phyloP scores from a whole-genome alignment of 2,888 invertebrate species.

The Argyra leucocephala region DNA sequence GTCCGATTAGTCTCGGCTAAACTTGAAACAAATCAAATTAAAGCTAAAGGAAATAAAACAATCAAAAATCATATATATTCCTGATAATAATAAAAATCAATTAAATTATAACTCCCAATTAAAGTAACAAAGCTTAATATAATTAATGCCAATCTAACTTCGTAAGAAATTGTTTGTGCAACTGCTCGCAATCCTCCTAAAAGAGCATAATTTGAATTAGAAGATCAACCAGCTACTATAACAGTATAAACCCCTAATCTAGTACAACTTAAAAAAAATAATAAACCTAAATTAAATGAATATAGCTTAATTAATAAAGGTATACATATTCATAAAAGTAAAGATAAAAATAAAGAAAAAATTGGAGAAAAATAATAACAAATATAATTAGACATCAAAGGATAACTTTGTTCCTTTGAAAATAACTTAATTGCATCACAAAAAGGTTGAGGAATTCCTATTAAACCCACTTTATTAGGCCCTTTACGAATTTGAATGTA shows the following conservation, averaged over 20 bases:
- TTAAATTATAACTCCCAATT: slow-evolving; percentile 49
- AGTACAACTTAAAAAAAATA: slow-evolving; percentile 57
- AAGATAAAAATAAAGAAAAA: slow-evolving; percentile 50
- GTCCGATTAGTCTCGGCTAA: slow-evolving; percentile 65
- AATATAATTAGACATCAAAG: slow-evolving; percentile 51
- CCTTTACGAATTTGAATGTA: slow-evolving; percentile 67
- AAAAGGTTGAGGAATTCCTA: slow-evolving; percentile 60
- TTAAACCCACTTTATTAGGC: slow-evolving; percentile 58
- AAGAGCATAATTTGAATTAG: slow-evolving; percentile 64
- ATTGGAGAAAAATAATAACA: slow-evolving; percentile 54
- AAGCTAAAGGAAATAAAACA: slow-evolving; percentile 48
- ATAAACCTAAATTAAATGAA: slow-evolving; percentile 50
- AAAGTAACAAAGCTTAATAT: slow-evolving; percentile 52
- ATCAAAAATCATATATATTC: slow-evolving; percentile 48
- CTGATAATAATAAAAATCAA: slow-evolving; percentile 47
- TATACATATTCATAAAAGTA: slow-evolving; percentile 51
- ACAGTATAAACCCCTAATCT: slow-evolving; percentile 56
- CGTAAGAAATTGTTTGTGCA: slow-evolving; percentile 69
- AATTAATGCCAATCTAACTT: slow-evolving; percentile 61
- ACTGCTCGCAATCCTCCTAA: slow-evolving; percentile 58
- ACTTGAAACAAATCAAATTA: slow-evolving; percentile 51
- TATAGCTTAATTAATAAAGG: slow-evolving; percentile 50
- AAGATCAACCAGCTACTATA: slow-evolving; percentile 57
- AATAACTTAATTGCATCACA: slow-evolving; percentile 65
- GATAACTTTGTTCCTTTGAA: slow-evolving; percentile 54